Percentiles rank a stretch among this genome's conserved stretches.
Conservation (phyloP, 1,140 invertebrate genomes). For the Drosophila busckii region DNA sequence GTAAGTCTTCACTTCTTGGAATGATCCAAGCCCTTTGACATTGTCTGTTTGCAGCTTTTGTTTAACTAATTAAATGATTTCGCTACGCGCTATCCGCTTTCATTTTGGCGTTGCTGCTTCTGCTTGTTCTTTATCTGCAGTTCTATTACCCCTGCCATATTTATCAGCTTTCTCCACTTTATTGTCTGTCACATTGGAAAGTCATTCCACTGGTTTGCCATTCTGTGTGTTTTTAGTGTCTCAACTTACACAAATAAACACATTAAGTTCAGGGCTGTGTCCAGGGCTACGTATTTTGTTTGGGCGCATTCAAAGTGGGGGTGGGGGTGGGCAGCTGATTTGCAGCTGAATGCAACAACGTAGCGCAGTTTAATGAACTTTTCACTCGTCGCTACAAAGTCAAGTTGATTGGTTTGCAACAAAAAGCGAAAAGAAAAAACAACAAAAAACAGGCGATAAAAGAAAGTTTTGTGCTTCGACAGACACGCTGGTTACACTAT, state of each 20-base stretch:
- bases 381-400: slow-evolving; percentile 10
- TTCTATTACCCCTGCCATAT: not conserved
- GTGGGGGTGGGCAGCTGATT: not conserved
- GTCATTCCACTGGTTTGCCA: slow-evolving; percentile 23
- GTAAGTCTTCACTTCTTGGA: not conserved
- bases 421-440: not conserved
- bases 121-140: not conserved
- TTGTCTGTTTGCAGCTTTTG: slow-evolving; percentile 16
- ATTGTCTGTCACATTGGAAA: slow-evolving; percentile 32
- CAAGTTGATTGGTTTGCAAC: slow-evolving; percentile 17
- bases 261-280: slow-evolving; percentile 31
- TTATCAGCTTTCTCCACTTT: not conserved
- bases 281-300: not conserved
- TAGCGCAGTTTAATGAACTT: slow-evolving; percentile 29
- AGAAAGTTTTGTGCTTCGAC: too few species aligned
- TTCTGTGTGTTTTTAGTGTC: slow-evolving; percentile 29
- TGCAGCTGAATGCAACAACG: slow-evolving; percentile 8
- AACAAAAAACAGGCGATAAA: too few species aligned
- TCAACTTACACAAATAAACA: slow-evolving; percentile 52
- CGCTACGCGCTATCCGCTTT: not conserved
- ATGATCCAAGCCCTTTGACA: not conserved
- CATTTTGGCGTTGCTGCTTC: not conserved
- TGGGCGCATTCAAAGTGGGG: not conserved
- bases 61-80: slow-evolving; percentile 47
- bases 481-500: too few species aligned